These are phyloP conservation scores for Coptodon bakossiorum DNA, from an alignment of 2,113 vertebrate species.

Conservation along the genomic window DNA sequence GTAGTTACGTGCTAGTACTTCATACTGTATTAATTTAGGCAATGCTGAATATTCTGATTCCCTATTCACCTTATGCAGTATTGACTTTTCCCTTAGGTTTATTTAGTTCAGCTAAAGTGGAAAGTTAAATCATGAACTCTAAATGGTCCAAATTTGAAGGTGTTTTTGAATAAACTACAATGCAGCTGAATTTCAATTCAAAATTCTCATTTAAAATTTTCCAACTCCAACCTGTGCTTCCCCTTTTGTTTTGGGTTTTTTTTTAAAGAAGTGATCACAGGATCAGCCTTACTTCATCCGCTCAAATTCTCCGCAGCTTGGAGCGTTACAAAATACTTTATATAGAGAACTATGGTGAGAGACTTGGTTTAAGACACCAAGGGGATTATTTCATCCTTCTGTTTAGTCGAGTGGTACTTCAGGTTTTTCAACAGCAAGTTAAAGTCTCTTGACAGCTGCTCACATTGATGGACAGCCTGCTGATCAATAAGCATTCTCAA, in stretches of 20 bases:
- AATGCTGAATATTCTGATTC: background rate
- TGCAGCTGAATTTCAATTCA: background rate
- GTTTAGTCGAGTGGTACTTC: background rate
- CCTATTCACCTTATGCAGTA: background rate
- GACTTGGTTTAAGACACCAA: background rate
- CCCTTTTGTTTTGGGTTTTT: background rate
- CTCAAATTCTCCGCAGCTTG: background rate
- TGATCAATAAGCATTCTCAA: slow-evolving; percentile 17
- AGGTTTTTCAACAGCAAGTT: background rate
- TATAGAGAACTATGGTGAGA: background rate
- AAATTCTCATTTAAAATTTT: background rate
- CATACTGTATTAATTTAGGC: background rate
- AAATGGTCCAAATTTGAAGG: no score
- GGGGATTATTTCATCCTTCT: background rate
- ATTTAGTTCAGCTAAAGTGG: background rate
- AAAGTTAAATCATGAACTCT: background rate
- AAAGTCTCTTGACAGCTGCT: slow-evolving; percentile 3
- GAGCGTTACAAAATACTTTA: background rate
- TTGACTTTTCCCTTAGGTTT: background rate
- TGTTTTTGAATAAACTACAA: background rate
- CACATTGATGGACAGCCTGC: slow-evolving; percentile 13
- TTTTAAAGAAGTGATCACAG: background rate
- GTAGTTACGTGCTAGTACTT: background rate
- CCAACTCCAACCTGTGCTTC: background rate
- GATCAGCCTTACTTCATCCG: background rate